Conservation (phyloP, 2,888 invertebrate genomes). For the Eulithis testata region DNA sequence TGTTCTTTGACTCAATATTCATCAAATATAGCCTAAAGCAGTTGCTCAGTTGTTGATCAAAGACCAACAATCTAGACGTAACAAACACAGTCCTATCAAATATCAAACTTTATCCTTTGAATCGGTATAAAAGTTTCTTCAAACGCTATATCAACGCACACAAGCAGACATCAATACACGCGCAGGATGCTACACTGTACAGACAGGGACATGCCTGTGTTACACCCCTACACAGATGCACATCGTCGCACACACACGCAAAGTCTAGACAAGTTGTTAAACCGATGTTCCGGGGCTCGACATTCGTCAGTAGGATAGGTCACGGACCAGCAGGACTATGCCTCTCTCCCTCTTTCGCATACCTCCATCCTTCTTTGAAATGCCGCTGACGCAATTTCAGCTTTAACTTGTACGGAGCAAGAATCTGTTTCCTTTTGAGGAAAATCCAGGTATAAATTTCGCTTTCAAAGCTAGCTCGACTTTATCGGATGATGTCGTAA, state of each 20-base stretch:
- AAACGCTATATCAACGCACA: conserved; percentile 30
- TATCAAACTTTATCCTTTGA: conserved; percentile 35
- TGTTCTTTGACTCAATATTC: background rate
- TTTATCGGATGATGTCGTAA: conserved; percentile 54
- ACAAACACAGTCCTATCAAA: conserved; percentile 21
- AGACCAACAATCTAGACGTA: conserved; percentile 26
- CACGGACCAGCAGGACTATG: conserved; percentile 75
- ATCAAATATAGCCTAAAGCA: conserved; percentile 6
- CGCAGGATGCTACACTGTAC: conserved; percentile 12
- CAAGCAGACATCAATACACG: conserved; percentile 14
- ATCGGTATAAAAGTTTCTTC: conserved; percentile 40
- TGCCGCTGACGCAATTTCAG: conserved; percentile 49
- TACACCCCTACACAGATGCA: conserved; percentile 48
- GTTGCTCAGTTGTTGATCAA: conserved; percentile 14
- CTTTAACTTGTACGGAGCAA: conserved; percentile 44
- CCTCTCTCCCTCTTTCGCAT: conserved; percentile 60
- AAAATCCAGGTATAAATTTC: conserved; percentile 76
- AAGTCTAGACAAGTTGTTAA: conserved; percentile 82
- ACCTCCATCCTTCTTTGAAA: conserved; percentile 52
- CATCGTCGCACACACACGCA: conserved; percentile 54
- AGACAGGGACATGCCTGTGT: conserved; percentile 9
- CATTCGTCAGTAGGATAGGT: conserved; percentile 85
- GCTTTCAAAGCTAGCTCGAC: conserved; percentile 72
- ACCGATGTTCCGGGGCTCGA: conserved; percentile 82
- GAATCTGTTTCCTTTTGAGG: conserved; percentile 33